A percentile compares a stretch with the other conserved stretches of the same genome.
These are phyloP conservation scores for fruit fly (Drosophila melanogaster) DNA, from an alignment of 1,140 invertebrate species.

Conservation along the genomic window DNA sequence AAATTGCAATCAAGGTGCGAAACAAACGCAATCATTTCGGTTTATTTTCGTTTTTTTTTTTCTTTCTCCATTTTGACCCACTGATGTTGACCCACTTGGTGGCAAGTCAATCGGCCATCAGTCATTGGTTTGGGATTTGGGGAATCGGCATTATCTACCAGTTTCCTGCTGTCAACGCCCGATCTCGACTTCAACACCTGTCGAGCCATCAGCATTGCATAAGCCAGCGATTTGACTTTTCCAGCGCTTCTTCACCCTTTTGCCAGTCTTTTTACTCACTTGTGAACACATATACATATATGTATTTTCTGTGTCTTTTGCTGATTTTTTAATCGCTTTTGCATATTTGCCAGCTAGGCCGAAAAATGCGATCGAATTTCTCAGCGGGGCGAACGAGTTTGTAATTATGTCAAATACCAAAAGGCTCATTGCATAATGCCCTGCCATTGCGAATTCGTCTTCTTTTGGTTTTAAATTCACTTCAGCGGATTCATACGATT, in stretches of 20 bases:
- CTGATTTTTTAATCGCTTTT: conserved; percentile 35
- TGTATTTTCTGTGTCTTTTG: conserved; percentile 9
- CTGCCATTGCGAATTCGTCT: conserved; percentile 34
- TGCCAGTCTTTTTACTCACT: conserved; percentile 27
- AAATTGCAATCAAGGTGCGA: conserved; percentile 62
- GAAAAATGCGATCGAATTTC: conserved; percentile 72
- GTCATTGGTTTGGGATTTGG: conserved; percentile 22
- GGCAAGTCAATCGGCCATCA: conserved; percentile 27
- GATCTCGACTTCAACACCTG: conserved; percentile 57
- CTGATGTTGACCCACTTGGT: conserved; percentile 73
- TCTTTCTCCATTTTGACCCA: conserved; percentile 56
- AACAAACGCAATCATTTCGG: conserved; percentile 35
- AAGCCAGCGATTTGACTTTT: conserved; percentile 67
- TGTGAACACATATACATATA: conserved; percentile 12
- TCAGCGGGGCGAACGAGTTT: conserved; percentile 75
- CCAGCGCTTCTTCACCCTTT: conserved; percentile 66
- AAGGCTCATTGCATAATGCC: conserved; percentile 60
- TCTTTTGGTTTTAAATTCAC: conserved; percentile 20
- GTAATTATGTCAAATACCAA: conserved; percentile 76
- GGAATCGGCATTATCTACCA: conserved; percentile 35
- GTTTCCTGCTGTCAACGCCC: conserved; percentile 66
- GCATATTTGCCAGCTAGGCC: conserved; percentile 65
- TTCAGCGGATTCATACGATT: neutral
- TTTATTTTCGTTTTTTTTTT: neutral
- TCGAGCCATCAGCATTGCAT: conserved; percentile 69